Percentiles rank a stretch among this genome's conserved stretches.
These are phyloP conservation scores for Myrmophylax atrothorax DNA, from an alignment of 2,113 vertebrate species.

Conservation along the genomic window DNA sequence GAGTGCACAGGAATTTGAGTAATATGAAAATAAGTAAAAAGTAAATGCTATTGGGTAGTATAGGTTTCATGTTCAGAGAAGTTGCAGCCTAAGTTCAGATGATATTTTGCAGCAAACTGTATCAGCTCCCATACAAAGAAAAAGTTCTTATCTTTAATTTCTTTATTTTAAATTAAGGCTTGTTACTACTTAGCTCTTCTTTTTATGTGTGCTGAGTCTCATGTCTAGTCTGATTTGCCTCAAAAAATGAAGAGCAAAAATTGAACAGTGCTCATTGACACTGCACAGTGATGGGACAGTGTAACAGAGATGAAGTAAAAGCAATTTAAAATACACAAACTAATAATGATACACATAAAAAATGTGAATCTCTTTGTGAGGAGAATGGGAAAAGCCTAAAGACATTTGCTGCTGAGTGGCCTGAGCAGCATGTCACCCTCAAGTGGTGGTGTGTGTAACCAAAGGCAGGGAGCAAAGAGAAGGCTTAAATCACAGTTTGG, in stretches of 20 bases:
- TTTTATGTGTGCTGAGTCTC: neutral
- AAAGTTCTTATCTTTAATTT: neutral
- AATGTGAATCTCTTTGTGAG: neutral
- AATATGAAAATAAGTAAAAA: neutral
- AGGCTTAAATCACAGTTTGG: neutral
- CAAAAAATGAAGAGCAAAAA: neutral
- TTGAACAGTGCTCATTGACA: neutral
- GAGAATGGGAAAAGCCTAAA: neutral
- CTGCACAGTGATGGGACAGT: neutral
- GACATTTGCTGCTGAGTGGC: neutral
- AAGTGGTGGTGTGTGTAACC: neutral
- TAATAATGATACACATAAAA: neutral
- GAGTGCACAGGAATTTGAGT: neutral
- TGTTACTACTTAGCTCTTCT: neutral
- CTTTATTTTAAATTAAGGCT: neutral
- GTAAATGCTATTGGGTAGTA: neutral
- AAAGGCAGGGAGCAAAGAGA: neutral
- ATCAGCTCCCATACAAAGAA: neutral
- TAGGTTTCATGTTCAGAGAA: neutral
- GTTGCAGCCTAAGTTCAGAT: neutral
- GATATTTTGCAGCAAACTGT: neutral
- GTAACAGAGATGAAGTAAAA: neutral
- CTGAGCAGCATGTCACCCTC: neutral
- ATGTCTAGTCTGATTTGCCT: neutral
- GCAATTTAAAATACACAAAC: neutral